phyloP scores from a whole-genome alignment of 2,888 invertebrate species.

The Pristionchus maxplancki region DNA sequence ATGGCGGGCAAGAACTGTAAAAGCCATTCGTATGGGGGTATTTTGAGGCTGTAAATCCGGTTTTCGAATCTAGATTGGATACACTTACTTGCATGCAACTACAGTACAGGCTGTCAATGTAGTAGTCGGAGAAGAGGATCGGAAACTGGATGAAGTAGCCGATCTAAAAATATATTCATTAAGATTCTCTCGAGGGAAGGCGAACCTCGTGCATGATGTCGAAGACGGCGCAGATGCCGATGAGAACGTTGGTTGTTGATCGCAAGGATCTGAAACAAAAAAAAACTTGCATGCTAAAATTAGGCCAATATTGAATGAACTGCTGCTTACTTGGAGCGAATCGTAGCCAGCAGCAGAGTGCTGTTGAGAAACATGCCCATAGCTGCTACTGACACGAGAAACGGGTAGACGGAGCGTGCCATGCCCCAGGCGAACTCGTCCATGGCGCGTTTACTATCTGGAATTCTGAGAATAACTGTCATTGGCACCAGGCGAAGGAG shows the following conservation, averaged over 20 bases:
- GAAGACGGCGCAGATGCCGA: not conserved
- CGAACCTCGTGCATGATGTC: not conserved
- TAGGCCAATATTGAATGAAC: not conserved
- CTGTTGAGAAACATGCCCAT: not conserved
- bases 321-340: not conserved
- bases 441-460: no score
- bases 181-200: not conserved
- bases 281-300: no score
- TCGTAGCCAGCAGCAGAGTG: not conserved
- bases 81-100: constrained; percentile 3
- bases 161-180: not conserved
- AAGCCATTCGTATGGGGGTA: not conserved
- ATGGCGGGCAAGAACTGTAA: not conserved
- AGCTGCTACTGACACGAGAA: not conserved
- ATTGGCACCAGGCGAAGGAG: no score
- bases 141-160: not conserved
- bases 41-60: no score
- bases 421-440: not conserved
- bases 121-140: not conserved
- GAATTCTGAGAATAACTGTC: no score
- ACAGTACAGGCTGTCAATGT: not conserved
- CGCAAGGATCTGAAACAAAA: not conserved
- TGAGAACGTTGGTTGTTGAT: not conserved
- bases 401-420: not conserved
- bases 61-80: no score